Base-by-base conservation (phyloP, 2,888 invertebrate genomes). In the Malacosoma neustria region DNA sequence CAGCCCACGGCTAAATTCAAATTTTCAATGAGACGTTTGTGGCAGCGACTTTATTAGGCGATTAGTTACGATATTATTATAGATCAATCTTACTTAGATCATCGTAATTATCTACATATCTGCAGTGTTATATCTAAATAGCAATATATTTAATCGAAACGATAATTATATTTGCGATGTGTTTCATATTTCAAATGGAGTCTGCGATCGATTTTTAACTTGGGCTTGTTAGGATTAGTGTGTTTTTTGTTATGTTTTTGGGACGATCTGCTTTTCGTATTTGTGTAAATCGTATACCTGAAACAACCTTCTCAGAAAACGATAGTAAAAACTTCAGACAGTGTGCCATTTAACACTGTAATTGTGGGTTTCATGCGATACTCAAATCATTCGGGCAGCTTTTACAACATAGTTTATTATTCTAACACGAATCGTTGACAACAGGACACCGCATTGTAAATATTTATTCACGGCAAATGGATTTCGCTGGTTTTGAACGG, bases 1-100 rank as follows among this genome's bases (percentile, higher is more conserved):
- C 72, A 61, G 73, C 81, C 77, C 72, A 77, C 77, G 72, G 75
- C 66, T 67, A 64, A 73, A 72, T 72, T 77, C 64, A 69, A 79
- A 79, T 73, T 71, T 76, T 77, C 80, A 80, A 79, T 80, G 73
- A 75, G 72, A 68, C 68, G 65, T 72, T 66, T 66, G 66, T 68
- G 65, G 66, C 68, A 62, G 68, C 62, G 60, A 61, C 66, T 70
- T 73, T 72, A 72, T 72, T 69, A 67, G 57, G 62, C 63, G 59
- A 72, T 67, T 63, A 63, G 22, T 22, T 22, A 22, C 22, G 22
- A 22, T 32, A 22, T 22, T 22, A 22, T 22, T 22, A 22, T 7
- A 22, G 6, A 22, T 22, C 22, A 22, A 22, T 22, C 22, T 22
- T 22, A 4, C 9, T n/a, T n/a, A n/a, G 38, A 41, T 45, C 41